A percentile compares a stretch with the other conserved stretches of the same genome.
These are phyloP conservation scores for Brachystomella parvula DNA, from an alignment of 1,140 invertebrate genomes.

Conservation along the genomic window DNA sequence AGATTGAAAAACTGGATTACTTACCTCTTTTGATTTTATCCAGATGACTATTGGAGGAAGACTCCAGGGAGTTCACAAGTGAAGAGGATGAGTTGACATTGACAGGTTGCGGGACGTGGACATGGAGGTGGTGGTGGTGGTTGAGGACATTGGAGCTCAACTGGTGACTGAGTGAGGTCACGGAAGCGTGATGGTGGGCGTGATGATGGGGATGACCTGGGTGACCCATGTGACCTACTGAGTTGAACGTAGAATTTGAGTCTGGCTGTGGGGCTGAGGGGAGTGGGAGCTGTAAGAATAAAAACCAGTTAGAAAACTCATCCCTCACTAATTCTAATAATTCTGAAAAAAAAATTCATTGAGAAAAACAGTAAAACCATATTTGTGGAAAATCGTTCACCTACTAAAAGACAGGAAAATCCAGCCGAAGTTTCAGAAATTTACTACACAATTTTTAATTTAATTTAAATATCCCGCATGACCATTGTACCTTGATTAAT, in stretches of 20 bases:
- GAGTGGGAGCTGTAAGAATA: constrained; percentile 12
- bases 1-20: background rate
- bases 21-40: constrained; percentile 25
- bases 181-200: constrained; percentile 13
- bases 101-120: constrained; percentile 22
- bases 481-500: no score
- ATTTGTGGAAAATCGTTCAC: no score
- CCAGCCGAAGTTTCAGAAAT: no score
- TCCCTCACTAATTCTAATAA: no score
- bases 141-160: constrained; percentile 21
- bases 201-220: constrained; percentile 20
- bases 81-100: background rate
- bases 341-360: no score
- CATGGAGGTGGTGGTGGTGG: constrained; percentile 26
- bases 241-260: constrained; percentile 19
- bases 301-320: no score
- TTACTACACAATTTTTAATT: no score
- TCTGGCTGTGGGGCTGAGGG: constrained; percentile 15
- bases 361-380: no score
- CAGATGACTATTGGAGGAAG: constrained; percentile 19
- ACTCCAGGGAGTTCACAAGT: constrained; percentile 7
- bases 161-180: background rate
- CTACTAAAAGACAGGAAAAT: no score
- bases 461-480: no score
- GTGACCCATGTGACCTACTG: constrained; percentile 22